These are phyloP conservation scores for Falco peregrinus DNA, from an alignment of 2,797 vertebrate genomes.

Conservation along the genomic window DNA sequence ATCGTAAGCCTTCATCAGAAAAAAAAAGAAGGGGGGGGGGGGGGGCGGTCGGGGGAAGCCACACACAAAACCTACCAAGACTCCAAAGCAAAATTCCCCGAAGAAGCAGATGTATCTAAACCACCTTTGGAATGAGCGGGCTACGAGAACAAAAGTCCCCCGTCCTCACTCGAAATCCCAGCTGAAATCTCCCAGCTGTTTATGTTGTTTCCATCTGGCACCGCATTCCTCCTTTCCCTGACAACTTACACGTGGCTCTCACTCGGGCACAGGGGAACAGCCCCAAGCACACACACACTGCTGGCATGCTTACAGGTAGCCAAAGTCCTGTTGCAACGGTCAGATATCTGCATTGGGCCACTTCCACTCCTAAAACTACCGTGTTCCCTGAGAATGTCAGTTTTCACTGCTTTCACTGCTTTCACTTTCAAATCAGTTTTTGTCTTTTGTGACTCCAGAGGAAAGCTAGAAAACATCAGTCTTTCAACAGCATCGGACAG, in stretches of 20 bases:
- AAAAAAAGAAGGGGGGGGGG: neutral
- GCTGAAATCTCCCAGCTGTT: neutral
- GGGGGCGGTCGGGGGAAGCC: neutral
- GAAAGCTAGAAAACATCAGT: neutral
- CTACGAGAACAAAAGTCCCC: neutral
- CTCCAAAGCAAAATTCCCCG: neutral
- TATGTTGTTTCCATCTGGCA: neutral
- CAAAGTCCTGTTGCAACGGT: neutral
- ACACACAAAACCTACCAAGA: neutral
- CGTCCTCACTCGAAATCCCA: neutral
- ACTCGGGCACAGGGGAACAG: neutral
- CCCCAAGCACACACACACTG: fast-evolving
- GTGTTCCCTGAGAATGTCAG: neutral
- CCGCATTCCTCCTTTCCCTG: neutral
- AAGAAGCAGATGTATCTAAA: neutral
- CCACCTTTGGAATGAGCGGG: neutral
- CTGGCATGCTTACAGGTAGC: neutral
- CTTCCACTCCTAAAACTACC: neutral
- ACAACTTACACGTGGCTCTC: neutral
- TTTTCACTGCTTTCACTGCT: neutral
- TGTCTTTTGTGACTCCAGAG: neutral
- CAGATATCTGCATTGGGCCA: fast-evolving
- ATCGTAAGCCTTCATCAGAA: neutral
- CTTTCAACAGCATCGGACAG: neutral
- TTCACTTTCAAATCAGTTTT: neutral